A percentile compares a stretch with the other conserved stretches of the same genome.
Evolutionary conservation across 2,797 vertebrate species (phyloP).

Genomic region (Limosa lapponica): DNA sequence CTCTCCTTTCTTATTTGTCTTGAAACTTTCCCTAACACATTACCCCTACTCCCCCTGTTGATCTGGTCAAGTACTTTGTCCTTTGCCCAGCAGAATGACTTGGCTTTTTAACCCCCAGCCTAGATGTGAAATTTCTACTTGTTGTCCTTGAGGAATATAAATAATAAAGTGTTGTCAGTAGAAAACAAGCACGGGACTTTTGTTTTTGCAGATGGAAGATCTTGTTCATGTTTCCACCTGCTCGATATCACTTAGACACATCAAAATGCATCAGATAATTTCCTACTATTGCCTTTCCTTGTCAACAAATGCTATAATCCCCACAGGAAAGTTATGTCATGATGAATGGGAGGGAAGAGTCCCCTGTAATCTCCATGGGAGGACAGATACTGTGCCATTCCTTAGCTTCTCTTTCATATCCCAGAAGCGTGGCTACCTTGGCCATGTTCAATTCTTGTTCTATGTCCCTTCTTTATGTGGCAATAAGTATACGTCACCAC

Average conservation of each 20-base stretch:
- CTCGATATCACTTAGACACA: not conserved
- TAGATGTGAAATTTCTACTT: not conserved
- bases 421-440: not conserved
- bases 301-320: constrained; percentile 30
- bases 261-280: constrained; percentile 47
- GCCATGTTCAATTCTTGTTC: not conserved
- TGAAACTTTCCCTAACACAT: not conserved
- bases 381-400: not conserved
- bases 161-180: not conserved
- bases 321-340: not conserved
- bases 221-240: not conserved
- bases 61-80: not conserved
- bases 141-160: not conserved
- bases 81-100: not conserved
- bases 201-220: not conserved
- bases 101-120: not conserved
- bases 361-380: not conserved
- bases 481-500: not conserved
- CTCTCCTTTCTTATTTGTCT: not conserved
- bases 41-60: not conserved
- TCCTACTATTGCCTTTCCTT: constrained; percentile 46
- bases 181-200: not conserved
- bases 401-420: not conserved
- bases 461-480: not conserved
- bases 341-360: not conserved